Percentiles rank a stretch among this genome's conserved stretches.
Evolutionary conservation across 2,888 invertebrate genomes (phyloP).

Genomic region (Baccha elongata): DNA sequence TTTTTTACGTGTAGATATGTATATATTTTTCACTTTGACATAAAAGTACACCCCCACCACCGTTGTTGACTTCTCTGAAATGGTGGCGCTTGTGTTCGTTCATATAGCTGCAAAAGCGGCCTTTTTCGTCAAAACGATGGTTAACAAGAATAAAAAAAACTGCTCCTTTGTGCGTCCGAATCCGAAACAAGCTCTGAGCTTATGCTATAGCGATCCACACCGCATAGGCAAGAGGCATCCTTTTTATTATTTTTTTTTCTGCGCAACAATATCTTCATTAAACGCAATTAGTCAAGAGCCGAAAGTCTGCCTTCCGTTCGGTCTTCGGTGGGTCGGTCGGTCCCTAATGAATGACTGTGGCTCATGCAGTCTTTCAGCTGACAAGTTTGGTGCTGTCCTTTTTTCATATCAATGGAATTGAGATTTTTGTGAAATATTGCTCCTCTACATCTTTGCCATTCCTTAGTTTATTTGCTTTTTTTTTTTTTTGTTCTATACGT

Average conservation of each 20-base stretch:
- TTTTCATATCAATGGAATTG: slow-evolving; percentile 69
- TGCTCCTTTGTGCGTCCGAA: slow-evolving; percentile 51
- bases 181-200: slow-evolving; percentile 38
- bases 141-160: slow-evolving; percentile 13
- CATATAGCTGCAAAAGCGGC: slow-evolving; percentile 25
- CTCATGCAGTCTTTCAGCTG: slow-evolving; percentile 66
- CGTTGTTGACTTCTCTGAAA: neutral
- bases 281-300: slow-evolving; percentile 68
- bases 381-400: slow-evolving; percentile 63
- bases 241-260: slow-evolving; percentile 19
- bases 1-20: slow-evolving; percentile 25
- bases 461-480: slow-evolving; percentile 12
- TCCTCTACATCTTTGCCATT: slow-evolving; percentile 52
- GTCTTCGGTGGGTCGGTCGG: slow-evolving; percentile 23
- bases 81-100: slow-evolving; percentile 10
- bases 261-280: slow-evolving; percentile 65
- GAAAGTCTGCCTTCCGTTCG: slow-evolving; percentile 57
- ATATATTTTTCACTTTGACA: slow-evolving; percentile 22
- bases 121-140: slow-evolving; percentile 1
- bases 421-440: slow-evolving; percentile 65
- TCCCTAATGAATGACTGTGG: slow-evolving; percentile 69
- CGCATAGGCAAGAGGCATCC: slow-evolving; percentile 47
- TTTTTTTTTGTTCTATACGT: neutral
- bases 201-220: slow-evolving; percentile 50
- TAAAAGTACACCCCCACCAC: slow-evolving; percentile 25